A percentile compares a stretch with the other conserved stretches of the same genome.
Conservation (phyloP, 2,113 vertebrate species). For the Ammodytes dubius region DNA sequence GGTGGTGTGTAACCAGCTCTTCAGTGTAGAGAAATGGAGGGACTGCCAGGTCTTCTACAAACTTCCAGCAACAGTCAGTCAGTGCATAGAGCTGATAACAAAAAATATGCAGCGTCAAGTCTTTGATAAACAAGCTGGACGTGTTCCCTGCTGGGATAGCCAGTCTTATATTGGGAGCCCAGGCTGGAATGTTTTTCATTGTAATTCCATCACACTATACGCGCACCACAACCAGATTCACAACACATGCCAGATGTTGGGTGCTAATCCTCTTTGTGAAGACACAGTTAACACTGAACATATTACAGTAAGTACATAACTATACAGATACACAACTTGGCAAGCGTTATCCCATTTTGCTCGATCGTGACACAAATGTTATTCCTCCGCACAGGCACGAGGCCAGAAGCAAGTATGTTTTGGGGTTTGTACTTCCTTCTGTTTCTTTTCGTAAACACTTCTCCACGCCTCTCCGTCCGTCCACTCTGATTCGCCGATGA, state of each 20-base stretch:
- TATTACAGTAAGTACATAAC: slow-evolving; percentile 11
- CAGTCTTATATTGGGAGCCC: slow-evolving; percentile 15
- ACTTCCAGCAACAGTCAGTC: slow-evolving; percentile 43
- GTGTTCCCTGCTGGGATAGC: slow-evolving; percentile 45
- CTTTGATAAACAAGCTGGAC: slow-evolving; percentile 63
- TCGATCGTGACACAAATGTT: background rate
- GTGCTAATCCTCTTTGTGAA: slow-evolving; percentile 32
- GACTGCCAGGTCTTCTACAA: slow-evolving; percentile 47
- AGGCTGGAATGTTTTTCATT: slow-evolving; percentile 43
- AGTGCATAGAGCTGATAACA: slow-evolving; percentile 67
- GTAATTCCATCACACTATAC: slow-evolving; percentile 35
- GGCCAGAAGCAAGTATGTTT: too few species aligned
- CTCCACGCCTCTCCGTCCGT: too few species aligned
- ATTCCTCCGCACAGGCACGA: too few species aligned
- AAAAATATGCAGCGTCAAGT: slow-evolving; percentile 50
- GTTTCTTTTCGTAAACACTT: too few species aligned
- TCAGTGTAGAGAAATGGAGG: slow-evolving; percentile 24
- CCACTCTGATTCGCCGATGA: too few species aligned
- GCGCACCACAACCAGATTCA: slow-evolving; percentile 15
- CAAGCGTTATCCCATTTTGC: background rate
- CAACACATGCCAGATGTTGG: slow-evolving; percentile 26
- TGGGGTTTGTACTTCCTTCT: too few species aligned
- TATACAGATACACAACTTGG: background rate
- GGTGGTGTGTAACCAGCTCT: slow-evolving; percentile 17
- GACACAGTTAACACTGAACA: slow-evolving; percentile 14